Evolutionary conservation across 2,113 vertebrate species (phyloP), one percentile per base, ranked within the genome.

Genomic region (Aptenodytes forsteri): DNA sequence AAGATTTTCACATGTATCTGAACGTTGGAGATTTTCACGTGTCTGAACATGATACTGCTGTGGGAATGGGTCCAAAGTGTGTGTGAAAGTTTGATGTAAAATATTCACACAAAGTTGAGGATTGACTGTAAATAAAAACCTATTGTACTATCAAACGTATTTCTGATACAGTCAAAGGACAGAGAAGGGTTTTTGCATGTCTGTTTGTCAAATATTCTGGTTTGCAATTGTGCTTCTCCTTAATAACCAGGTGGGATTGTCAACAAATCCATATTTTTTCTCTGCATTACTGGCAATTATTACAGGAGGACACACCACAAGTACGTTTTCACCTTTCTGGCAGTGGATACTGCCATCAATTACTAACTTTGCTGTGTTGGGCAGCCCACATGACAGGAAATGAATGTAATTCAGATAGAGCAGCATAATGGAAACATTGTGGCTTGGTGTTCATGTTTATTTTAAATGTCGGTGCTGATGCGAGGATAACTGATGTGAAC

Each of bases 121-220:
- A 82, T 16, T 83, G 71, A 83, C 50, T 90, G 38, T 87, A 93
- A 97, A 92, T 95, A 76, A 89, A 96, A 95, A 7, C n/a, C 56
- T 65, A 67, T 92, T 93, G 44, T 82, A 86, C 78, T 92, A 46
- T 30, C 76, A 93, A 61, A 34, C 75, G 36, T 83, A 88, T 86
- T 95, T 96, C 70, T 3, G 0, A 76, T 80, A 25, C 18, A 71
- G n/a, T 87, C 38, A 72, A 93, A 95, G 71, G 52, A 71, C 30
- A 82, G 58, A 59, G 42, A 49, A 66, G 12, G 66, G 42, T 4
- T 49, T 91, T 96, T 26, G 13, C 34, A n/a, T 81, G 18, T 26
- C 64, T 88, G 18, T 34, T 61, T 89, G 58, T 73, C 32, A 66
- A 42, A 54, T 36, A 82, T 77, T 84, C 58, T 66, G 23, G 34